phyloP scores from a whole-genome alignment of 2,113 vertebrate species.

The Girardinichthys multiradiatus region DNA sequence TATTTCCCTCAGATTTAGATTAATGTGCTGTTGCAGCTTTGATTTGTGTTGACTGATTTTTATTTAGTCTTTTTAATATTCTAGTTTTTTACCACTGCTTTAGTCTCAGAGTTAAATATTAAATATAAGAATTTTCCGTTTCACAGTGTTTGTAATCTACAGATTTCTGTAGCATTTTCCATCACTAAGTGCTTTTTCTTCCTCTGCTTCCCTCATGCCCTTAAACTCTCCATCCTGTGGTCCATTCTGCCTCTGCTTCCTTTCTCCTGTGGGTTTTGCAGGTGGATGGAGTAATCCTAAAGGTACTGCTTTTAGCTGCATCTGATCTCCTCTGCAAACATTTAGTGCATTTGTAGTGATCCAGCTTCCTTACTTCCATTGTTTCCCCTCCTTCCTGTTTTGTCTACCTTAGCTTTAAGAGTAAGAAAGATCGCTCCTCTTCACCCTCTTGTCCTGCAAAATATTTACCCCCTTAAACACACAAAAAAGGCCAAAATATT shows the following conservation, averaged over 20 bases:
- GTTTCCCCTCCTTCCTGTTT: neutral
- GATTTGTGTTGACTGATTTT: neutral
- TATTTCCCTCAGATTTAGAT: neutral
- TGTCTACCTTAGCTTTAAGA: conserved; percentile 11
- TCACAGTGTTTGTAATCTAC: conserved; percentile 15
- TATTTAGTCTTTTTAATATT: neutral
- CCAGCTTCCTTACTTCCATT: neutral
- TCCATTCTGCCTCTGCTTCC: conserved; percentile 53
- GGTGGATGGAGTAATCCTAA: conserved; percentile 72
- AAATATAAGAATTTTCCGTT: conserved; percentile 1
- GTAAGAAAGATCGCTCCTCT: conserved; percentile 11
- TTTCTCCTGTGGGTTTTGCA: conserved; percentile 68
- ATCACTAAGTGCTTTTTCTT: conserved; percentile 51
- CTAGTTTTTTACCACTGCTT: neutral
- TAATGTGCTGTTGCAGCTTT: neutral
- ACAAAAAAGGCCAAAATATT: neutral
- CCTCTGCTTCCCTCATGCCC: conserved; percentile 40
- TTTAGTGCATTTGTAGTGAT: conserved; percentile 53
- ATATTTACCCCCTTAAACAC: neutral
- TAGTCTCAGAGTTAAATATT: neutral
- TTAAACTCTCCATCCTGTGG: conserved; percentile 59
- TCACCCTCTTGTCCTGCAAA: conserved; percentile 3
- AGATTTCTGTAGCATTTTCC: conserved; percentile 35
- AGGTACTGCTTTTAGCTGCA: conserved; percentile 77
- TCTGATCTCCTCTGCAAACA: conserved; percentile 42